A percentile compares a stretch with the other conserved stretches of the same genome.
Conservation (phyloP, 2,113 vertebrate species). For the Dolichallabes microphthalmus region DNA sequence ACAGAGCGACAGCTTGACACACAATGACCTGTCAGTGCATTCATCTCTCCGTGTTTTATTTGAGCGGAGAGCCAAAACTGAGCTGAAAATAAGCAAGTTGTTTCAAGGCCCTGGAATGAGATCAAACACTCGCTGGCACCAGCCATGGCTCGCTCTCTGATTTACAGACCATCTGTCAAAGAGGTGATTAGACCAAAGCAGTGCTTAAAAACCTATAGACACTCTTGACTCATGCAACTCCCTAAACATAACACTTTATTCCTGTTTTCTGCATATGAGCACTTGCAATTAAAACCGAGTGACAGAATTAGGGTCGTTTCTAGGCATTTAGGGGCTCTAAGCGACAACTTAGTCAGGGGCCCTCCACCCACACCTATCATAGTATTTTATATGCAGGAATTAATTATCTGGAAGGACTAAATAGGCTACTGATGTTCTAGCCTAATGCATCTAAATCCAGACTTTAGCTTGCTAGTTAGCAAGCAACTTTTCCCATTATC, state of each 20-base stretch:
- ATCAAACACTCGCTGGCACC: conserved; percentile 87
- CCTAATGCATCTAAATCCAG: neutral
- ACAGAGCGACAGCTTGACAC: conserved; percentile 94
- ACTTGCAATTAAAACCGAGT: neutral
- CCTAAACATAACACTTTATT: conserved; percentile 52
- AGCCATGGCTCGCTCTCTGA: conserved; percentile 84
- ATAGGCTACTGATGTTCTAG: neutral
- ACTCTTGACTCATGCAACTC: conserved; percentile 70
- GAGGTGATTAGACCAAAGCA: conserved; percentile 81
- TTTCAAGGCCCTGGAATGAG: conserved; percentile 89
- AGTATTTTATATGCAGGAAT: neutral
- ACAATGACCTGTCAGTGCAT: conserved; percentile 92
- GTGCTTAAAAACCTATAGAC: conserved; percentile 84
- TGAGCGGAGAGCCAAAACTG: conserved; percentile 85
- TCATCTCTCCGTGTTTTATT: conserved; percentile 93
- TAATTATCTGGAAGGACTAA: neutral
- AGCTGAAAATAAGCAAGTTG: conserved; percentile 91
- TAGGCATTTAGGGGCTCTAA: neutral
- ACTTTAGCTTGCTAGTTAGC: neutral
- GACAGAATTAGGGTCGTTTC: neutral
- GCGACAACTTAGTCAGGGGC: neutral
- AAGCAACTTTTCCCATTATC: neutral
- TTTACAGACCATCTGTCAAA: conserved; percentile 88
- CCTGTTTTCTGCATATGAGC: conserved; percentile 22
- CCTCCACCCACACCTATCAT: no score